Conservation (phyloP, 1,140 invertebrate species). For the Sitodiplosis mosellana region DNA sequence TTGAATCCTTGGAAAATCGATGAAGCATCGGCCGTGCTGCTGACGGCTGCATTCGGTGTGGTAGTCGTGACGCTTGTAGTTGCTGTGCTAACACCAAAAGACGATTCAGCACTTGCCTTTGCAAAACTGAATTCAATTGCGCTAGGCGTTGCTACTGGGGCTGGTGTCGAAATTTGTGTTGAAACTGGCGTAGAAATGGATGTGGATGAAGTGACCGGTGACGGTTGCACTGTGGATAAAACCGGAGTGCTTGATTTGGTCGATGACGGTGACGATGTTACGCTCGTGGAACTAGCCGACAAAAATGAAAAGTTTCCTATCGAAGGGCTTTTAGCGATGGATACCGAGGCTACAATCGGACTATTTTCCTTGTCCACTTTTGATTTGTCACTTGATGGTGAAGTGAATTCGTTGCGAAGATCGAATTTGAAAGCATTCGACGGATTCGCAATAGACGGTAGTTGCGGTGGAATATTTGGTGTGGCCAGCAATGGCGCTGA, state of each 20-base stretch:
- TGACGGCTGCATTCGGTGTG: not conserved
- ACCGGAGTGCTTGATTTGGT: not conserved
- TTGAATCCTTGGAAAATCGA: not conserved
- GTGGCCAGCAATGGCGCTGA: not conserved
- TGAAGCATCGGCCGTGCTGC: not conserved
- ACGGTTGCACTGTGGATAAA: not conserved
- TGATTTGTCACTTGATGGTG: not conserved
- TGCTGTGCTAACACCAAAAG: slow-evolving; percentile 1
- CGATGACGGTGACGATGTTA: not conserved
- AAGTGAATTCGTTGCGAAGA: no score
- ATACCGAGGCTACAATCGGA: not conserved
- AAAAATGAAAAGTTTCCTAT: not conserved
- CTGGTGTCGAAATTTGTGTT: not conserved
- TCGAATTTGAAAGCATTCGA: no score
- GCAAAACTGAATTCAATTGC: not conserved
- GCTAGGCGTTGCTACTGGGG: not conserved
- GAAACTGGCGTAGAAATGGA: not conserved
- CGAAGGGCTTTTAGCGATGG: not conserved
- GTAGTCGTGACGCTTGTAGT: not conserved
- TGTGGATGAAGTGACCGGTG: not conserved
- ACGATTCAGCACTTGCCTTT: not conserved
- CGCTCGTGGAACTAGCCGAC: not conserved
- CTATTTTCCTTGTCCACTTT: not conserved
- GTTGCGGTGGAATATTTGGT: not conserved
- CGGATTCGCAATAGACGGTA: no score